Conservation (phyloP, 30 jellyfish, hydroid and myxozoan genomes). For the Mastigias papua region DNA sequence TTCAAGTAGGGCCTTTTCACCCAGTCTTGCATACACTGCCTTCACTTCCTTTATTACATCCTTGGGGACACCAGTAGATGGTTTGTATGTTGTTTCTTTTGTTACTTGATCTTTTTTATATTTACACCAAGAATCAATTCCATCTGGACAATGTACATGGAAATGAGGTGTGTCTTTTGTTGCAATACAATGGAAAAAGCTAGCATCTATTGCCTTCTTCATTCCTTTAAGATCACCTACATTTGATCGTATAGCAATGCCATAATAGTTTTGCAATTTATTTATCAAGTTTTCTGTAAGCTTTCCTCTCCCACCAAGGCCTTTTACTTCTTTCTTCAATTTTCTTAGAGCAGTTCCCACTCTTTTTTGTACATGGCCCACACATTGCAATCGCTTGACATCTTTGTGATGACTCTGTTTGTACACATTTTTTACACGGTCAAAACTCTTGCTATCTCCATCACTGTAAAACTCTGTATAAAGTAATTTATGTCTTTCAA, state of each 20-base stretch:
- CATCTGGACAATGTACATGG: too few relatives aligned
- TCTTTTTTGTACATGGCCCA: constrained; percentile 34
- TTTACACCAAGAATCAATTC: constrained; percentile 2
- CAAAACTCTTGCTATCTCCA: constrained; percentile 66
- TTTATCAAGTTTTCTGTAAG: constrained; percentile 38
- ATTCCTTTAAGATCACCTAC: constrained; percentile 54
- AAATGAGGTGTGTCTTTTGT: constrained; percentile 23
- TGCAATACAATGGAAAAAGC: constrained; percentile 57
- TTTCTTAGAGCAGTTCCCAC: constrained; percentile 22
- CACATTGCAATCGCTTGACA: constrained; percentile 46
- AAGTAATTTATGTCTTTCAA: background rate
- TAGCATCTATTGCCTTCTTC: constrained; percentile 34
- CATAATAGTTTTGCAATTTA: constrained; percentile 47
- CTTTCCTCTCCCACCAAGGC: constrained; percentile 55
- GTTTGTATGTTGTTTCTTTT: background rate
- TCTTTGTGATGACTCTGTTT: constrained; percentile 14
- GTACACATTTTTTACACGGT: constrained; percentile 13
- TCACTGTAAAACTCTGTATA: background rate
- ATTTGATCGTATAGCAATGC: constrained; percentile 48
- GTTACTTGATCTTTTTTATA: background rate
- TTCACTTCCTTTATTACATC: too few relatives aligned
- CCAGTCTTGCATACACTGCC: too few relatives aligned
- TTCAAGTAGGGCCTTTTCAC: too few relatives aligned
- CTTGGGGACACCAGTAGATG: background rate
- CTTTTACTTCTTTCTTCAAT: constrained; percentile 44